Base-by-base conservation (phyloP, 1,140 invertebrate genomes). In the Reticulitermes speratus region DNA sequence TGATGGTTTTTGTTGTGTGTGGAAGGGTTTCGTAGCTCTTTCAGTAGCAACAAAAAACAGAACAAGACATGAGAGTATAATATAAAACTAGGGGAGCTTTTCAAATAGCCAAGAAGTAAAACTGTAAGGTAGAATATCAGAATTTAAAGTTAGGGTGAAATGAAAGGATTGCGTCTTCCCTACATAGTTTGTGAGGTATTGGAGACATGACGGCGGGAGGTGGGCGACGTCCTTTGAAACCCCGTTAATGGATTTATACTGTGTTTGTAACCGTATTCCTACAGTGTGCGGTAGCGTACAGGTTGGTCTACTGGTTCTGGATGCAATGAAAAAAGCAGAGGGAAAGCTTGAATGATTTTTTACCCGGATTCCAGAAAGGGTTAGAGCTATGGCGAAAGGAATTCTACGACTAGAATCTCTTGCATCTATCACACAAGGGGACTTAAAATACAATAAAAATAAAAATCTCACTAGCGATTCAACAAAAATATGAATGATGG, bases 281-380 rank as follows among this genome's bases (percentile, higher is more conserved):
- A 9, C n/a, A 55, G 52, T 19, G 3, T 55, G 65, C 14, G 65
- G n/a, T 8, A 30, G n/a, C 65, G n/a, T 75, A 75, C 5, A 75
- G n/a, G 65, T 25, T 3, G n/a, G 65, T 8, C 65, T n/a, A 75
- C 5, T n/a, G 7, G 25, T 25, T 75, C 25, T 75, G 65, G 25
- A 6, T 30, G 14, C 5, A 75, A 75, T 75, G 25, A 30, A 65
- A 75, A 25, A 75, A 75, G 65, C 7, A 75, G n/a, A 75, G 25
- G 65, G n/a, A 30, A 75, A 75, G 52, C 25, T 75, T 75, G 65
- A 75, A 75, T 75, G 65, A 75, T 75, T 75, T 75, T 75, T 75
- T 75, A 75, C 65, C n/a, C 65, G 65, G 25, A 75, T 75, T 75
- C 65, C 65, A n/a, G 7, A 75, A 75, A 19, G 65, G n/a, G 65